These are phyloP conservation scores for Potorous gilbertii DNA, from an alignment of 2,797 vertebrate species.

Conservation along the genomic window DNA sequence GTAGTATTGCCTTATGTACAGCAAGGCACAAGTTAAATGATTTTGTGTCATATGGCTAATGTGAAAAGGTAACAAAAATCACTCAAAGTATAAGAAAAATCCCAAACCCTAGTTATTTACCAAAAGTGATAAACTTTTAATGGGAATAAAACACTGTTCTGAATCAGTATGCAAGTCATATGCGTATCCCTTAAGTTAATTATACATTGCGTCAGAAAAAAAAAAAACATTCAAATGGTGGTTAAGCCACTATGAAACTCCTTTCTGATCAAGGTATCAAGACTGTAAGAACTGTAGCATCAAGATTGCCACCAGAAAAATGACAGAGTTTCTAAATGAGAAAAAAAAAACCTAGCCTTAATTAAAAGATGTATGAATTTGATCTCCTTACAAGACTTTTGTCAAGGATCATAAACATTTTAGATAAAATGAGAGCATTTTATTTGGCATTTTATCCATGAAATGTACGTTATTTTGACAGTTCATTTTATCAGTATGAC, in stretches of 20 bases:
- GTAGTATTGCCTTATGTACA: neutral
- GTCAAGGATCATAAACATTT: neutral
- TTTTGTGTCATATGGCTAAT: slow-evolving; percentile 1
- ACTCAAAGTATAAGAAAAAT: neutral
- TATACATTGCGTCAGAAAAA: neutral
- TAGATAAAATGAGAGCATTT: neutral
- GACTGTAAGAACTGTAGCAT: neutral
- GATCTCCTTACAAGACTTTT: neutral
- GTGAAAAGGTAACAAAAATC: neutral
- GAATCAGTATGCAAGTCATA: neutral
- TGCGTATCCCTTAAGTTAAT: neutral
- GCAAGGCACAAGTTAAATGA: neutral
- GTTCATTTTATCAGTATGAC: neutral
- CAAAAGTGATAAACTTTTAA: neutral
- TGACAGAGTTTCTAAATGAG: neutral
- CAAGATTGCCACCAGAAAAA: neutral
- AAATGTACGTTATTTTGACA: neutral
- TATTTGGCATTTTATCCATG: neutral
- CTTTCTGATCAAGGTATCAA: neutral
- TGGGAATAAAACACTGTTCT: neutral
- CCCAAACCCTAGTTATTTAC: slow-evolving; percentile 18
- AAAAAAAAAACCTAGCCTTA: neutral
- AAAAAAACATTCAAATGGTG: neutral
- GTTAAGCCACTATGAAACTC: neutral
- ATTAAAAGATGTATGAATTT: neutral